Conservation (phyloP, 2,888 invertebrate species). For the Chalcis sispes region DNA sequence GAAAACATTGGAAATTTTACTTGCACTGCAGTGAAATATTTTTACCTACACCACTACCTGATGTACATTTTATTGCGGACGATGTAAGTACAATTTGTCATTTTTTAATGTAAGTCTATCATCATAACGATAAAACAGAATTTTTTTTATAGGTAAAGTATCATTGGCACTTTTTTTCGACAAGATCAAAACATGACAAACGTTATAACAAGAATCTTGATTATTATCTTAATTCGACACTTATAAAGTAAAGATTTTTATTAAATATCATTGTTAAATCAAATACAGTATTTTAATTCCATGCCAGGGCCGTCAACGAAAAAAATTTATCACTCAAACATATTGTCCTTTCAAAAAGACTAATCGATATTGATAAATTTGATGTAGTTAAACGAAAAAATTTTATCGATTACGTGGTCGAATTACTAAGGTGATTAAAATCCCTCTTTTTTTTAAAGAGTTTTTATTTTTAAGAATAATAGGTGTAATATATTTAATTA, state of each 20-base stretch:
- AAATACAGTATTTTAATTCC: not conserved
- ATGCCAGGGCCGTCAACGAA: not conserved
- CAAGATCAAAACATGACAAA: slow-evolving; percentile 3
- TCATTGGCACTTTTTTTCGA: slow-evolving; percentile 34
- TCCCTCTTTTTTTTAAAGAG: no score
- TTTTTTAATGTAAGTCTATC: not conserved
- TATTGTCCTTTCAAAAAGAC: slow-evolving; percentile 13
- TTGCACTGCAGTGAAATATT: slow-evolving; percentile 18
- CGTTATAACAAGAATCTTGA: slow-evolving; percentile 2
- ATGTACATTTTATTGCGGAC: slow-evolving; percentile 25
- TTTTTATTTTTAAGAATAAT: no score
- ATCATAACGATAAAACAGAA: not conserved
- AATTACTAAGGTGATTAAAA: slow-evolving; percentile 34
- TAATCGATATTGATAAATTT: slow-evolving; percentile 8
- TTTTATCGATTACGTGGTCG: not conserved
- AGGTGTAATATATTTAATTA: no score
- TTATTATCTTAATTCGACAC: not conserved
- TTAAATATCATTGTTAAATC: not conserved
- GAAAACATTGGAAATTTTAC: slow-evolving; percentile 23
- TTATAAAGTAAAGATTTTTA: slow-evolving; percentile 13
- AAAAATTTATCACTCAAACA: not conserved
- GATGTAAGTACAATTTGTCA: slow-evolving; percentile 7
- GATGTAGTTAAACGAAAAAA: slow-evolving; percentile 3
- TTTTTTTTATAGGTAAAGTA: slow-evolving; percentile 27
- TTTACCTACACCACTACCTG: slow-evolving; percentile 2